A percentile compares a stretch with the other conserved stretches of the same genome.
phyloP scores from a whole-genome alignment of 2,888 invertebrate species.

The Drosophila multiciliata region DNA sequence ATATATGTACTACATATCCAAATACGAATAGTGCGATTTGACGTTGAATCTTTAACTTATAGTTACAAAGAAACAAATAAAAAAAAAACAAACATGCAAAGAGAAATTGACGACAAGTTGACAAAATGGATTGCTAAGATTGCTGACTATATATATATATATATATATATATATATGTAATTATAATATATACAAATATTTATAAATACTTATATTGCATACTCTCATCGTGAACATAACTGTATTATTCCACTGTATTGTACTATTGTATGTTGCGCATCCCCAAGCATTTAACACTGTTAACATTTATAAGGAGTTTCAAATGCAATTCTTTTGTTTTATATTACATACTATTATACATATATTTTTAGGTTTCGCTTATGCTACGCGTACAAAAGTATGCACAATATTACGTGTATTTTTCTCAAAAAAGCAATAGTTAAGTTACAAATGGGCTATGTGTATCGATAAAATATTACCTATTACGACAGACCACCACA shows the following conservation, averaged over 20 bases:
- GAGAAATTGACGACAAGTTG: slow-evolving; percentile 42
- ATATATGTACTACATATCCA: slow-evolving; percentile 54
- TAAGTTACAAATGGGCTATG: slow-evolving; percentile 1
- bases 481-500: slow-evolving; percentile 1
- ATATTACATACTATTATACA: background rate
- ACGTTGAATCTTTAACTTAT: slow-evolving; percentile 27
- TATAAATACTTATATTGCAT: slow-evolving; percentile 16
- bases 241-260: slow-evolving; percentile 24
- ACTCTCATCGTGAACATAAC: background rate
- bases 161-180: slow-evolving; percentile 17
- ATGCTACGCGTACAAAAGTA: background rate
- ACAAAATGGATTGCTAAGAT: slow-evolving; percentile 19
- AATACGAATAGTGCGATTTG: slow-evolving; percentile 37
- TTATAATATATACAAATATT: slow-evolving; percentile 5
- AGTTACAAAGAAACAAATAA: background rate
- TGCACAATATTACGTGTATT: slow-evolving; percentile 9
- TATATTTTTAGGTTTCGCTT: slow-evolving; percentile 2
- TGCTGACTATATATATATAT: slow-evolving; percentile 46
- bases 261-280: slow-evolving; percentile 34
- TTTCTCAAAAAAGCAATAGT: slow-evolving; percentile 29
- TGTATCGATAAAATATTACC: background rate
- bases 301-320: background rate
- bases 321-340: background rate
- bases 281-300: slow-evolving; percentile 32
- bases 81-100: slow-evolving; percentile 30